Evolutionary conservation across 1,140 invertebrate genomes (phyloP), one percentile per base, ranked within the genome.

Genomic region (Goniozus legneri): DNA sequence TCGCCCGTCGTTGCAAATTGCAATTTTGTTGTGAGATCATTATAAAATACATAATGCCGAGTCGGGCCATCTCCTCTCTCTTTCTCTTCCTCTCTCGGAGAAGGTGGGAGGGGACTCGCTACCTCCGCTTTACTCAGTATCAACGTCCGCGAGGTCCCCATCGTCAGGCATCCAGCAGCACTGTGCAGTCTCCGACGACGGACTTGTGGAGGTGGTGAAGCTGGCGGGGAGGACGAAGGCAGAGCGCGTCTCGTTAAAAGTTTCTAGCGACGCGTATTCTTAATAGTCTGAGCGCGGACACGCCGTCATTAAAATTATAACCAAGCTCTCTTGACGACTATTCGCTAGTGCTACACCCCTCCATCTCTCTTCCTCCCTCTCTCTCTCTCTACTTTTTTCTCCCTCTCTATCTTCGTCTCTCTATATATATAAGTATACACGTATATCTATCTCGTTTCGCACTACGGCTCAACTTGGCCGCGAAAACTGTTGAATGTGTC

Each of bases 241-340:
- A 22, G 19, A 39, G 21, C 61, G 60, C 65, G 64, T 69, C 72
- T 75, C 74, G 70, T 76, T 76, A 75, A 75, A 76, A 76, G 72
- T 76, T 76, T 75, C 71, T 75, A 76, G 71, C 71, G 66, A 76
- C 73, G 71, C 72, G 73, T 75, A 75, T 76, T 75, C 72, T 76
- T 75, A 76, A 75, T 75, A 76, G 69, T 73, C 71, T 67, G 69
- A 62, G 69, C 70, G 69, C 72, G 73, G 72, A 76, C 71, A 74
- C 64, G 70, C 63, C 73, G 69, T 76, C 73, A 76, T 76, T 76
- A 75, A 76, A 76, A 75, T 76, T 76, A 76, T 76, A 76, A 73
- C 67, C 67, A 66, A 67, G 62, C 62, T 58, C 52, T n/a, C 63
- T 47, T 47, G 60, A 59, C 64, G 56, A 54, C 44, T n/a, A n/a